These are phyloP conservation scores for Gobio occitaniae DNA, from an alignment of 2,797 vertebrate genomes.

Conservation along the genomic window DNA sequence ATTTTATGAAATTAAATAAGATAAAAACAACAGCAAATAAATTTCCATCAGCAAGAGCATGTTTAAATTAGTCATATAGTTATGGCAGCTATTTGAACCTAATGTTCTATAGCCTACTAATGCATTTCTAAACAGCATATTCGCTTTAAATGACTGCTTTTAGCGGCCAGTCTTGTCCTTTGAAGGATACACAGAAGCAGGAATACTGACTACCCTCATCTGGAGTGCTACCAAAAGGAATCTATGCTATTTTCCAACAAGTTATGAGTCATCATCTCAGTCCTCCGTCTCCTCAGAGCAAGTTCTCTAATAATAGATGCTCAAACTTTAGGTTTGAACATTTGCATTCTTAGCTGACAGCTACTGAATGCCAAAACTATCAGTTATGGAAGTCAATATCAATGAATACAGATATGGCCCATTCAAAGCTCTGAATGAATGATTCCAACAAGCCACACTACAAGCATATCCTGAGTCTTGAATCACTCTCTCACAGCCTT, in stretches of 20 bases:
- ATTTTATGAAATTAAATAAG: not conserved
- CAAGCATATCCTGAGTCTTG: slow-evolving; percentile 6
- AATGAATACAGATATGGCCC: slow-evolving; percentile 29
- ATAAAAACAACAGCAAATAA: not conserved
- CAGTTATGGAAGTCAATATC: slow-evolving; percentile 12
- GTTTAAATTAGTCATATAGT: not conserved
- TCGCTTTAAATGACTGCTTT: not conserved
- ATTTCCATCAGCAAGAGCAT: not conserved
- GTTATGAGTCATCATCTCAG: slow-evolving; percentile 16
- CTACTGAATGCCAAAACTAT: slow-evolving; percentile 31
- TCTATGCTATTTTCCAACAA: slow-evolving; percentile 33
- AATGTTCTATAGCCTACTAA: not conserved
- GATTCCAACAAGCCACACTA: slow-evolving; percentile 7
- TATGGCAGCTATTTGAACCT: not conserved
- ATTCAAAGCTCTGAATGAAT: slow-evolving; percentile 32
- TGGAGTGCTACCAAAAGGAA: slow-evolving; percentile 34
- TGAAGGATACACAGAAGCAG: slow-evolving; percentile 11
- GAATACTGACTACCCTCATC: slow-evolving; percentile 11
- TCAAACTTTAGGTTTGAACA: slow-evolving; percentile 26
- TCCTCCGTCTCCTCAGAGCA: not conserved
- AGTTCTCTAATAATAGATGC: slow-evolving; percentile 25
- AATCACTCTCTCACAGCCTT: slow-evolving; percentile 24
- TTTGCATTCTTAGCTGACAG: slow-evolving; percentile 26
- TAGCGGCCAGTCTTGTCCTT: not conserved
- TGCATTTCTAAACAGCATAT: slow-evolving; percentile 6